phyloP scores from a whole-genome alignment of 2,888 invertebrate species.

The Pristionchus maxplancki region DNA sequence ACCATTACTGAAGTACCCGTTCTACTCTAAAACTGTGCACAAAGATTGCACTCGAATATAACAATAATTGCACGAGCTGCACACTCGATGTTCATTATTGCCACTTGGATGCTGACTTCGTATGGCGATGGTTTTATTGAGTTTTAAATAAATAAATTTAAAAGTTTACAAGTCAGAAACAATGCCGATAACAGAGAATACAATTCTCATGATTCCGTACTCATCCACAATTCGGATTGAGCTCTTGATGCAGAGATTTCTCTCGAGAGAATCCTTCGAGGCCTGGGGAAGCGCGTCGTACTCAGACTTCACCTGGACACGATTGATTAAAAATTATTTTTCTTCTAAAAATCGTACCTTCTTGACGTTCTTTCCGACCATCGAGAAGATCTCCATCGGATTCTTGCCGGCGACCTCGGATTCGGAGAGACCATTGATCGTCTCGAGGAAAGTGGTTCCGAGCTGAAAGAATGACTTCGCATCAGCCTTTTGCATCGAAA shows the following conservation, averaged over 20 bases:
- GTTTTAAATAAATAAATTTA: too few species aligned
- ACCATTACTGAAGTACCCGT: too few species aligned
- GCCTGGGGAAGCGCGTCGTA: not conserved
- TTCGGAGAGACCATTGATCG: not conserved
- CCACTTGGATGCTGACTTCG: too few species aligned
- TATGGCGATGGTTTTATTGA: too few species aligned
- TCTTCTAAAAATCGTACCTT: not conserved
- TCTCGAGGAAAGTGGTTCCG: not conserved
- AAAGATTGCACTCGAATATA: too few species aligned
- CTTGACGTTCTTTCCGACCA: not conserved
- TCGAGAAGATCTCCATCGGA: not conserved
- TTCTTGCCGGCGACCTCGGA: not conserved
- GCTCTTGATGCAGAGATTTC: not conserved
- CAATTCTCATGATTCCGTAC: not conserved
- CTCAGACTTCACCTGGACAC: not conserved
- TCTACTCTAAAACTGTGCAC: too few species aligned
- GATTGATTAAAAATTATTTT: not conserved
- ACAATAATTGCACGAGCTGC: too few species aligned
- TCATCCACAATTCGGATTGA: not conserved
- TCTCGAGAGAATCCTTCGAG: not conserved
- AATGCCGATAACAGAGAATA: not conserved
- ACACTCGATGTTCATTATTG: too few species aligned
- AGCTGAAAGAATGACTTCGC: not conserved
- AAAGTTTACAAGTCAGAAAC: not conserved
- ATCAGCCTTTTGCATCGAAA: not conserved